phyloP scores from a whole-genome alignment of 53 echinoderm and acorn worm genomes.

The Arbacia lixula region DNA sequence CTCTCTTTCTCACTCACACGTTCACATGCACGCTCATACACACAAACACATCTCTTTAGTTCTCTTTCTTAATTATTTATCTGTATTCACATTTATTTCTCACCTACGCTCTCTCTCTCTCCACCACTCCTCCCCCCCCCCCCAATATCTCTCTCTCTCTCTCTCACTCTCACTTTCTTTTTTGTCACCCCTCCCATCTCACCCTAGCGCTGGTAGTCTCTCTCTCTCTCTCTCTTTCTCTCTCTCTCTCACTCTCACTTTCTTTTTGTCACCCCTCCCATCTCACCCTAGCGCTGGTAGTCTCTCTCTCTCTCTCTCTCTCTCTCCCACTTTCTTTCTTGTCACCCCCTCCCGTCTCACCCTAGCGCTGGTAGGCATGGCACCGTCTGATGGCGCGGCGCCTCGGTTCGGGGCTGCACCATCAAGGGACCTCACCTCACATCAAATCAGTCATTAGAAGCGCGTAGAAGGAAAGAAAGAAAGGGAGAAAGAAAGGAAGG shows the following conservation, averaged over 20 bases:
- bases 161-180: background rate
- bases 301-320: background rate
- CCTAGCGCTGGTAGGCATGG: background rate
- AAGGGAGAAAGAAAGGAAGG: background rate
- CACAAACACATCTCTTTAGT: background rate
- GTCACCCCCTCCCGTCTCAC: background rate
- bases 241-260: background rate
- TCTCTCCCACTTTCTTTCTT: background rate
- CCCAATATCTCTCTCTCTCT: background rate
- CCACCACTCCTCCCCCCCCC: background rate
- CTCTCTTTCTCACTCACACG: background rate
- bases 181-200: background rate
- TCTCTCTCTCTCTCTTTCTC: background rate
- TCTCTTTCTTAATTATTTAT: too few relatives aligned
- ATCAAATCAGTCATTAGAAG: slow-evolving; percentile 12
- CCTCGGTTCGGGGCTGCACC: background rate
- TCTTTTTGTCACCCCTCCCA: background rate
- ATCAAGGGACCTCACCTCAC: slow-evolving; percentile 30
- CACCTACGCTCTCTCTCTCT: background rate
- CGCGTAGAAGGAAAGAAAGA: too few relatives aligned
- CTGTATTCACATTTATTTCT: background rate
- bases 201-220: background rate
- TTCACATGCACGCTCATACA: background rate
- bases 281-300: too few relatives aligned
- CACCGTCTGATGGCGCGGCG: background rate